Evolutionary conservation across 1,140 invertebrate genomes (phyloP), one percentile per base, ranked within the genome.

Genomic region (Drosophila fuyamai): DNA sequence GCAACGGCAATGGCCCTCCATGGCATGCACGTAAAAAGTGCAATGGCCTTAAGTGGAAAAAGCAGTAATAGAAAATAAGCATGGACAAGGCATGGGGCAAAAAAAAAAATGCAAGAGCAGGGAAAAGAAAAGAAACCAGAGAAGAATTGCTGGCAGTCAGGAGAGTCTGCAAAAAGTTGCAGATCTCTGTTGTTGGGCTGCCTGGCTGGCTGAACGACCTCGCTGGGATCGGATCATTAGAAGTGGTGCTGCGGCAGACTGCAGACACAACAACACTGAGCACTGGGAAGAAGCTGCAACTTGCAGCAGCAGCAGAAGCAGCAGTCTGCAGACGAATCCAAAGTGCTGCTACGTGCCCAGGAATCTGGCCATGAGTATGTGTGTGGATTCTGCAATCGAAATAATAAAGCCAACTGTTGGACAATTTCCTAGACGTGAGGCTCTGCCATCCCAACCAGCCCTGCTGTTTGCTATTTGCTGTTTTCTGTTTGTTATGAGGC

Each of bases 41-140:
- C 84, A 89, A 89, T 90, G 84, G 84, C 84, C 84, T 89, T 89
- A 89, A 89, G 84, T 90, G 84, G 84, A 90, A 89, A 88, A 89
- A 89, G 84, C 85, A 89, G 85, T 89, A 89, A 89, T 89, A 89
- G 84, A 89, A 89, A 89, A 89, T 89, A 84, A 81, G 84, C 84
- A 89, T 89, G 80, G 84, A 88, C 84, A 67, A 63, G 78, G 77
- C 43, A 77, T 60, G 62, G 73, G 72, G 35, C 51, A 67, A 65
- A 57, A 59, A 76, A 62, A 76, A 61, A 65, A 67, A 60, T 66
- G 63, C 29, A 50, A 50, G 67, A 60, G 76, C 65, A 84, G 63
- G 47, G 72, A 41, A 41, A 51, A 76, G 72, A 75, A 41, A 58
- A 74, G 63, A 65, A 66, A 66, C 60, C 44, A 35, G 35, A 50